Conservation (phyloP, 2,797 vertebrate genomes). For the Babyrousa celebensis region DNA sequence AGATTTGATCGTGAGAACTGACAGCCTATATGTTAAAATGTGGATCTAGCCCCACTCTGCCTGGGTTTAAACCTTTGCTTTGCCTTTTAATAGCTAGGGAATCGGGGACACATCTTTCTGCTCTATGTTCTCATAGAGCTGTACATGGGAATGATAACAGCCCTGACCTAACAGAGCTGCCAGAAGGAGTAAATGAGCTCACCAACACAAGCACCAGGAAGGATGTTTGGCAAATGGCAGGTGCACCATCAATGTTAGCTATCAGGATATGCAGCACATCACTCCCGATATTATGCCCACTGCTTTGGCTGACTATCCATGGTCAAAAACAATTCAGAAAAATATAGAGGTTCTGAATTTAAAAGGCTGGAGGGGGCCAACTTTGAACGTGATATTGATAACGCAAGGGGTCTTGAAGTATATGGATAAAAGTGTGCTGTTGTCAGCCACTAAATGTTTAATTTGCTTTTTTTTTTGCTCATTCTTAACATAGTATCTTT, state of each 20-base stretch:
- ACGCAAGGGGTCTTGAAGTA: background rate
- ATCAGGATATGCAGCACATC: background rate
- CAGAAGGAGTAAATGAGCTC: background rate
- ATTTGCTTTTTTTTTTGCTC: constrained; percentile 16
- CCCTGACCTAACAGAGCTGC: background rate
- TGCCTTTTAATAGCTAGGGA: background rate
- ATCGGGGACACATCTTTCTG: background rate
- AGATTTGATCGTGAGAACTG: background rate
- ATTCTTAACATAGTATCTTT: background rate
- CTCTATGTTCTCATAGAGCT: background rate
- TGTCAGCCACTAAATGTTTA: background rate
- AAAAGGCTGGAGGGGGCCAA: background rate
- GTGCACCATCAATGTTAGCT: background rate
- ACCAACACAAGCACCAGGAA: background rate
- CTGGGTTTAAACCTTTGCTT: background rate
- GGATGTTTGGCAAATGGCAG: background rate
- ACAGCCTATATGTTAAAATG: background rate
- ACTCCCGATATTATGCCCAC: background rate
- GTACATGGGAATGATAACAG: background rate
- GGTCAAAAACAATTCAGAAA: constrained; percentile 24
- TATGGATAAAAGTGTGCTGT: background rate
- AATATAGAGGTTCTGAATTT: background rate
- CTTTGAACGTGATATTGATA: constrained; percentile 19
- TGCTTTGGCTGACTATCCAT: background rate
- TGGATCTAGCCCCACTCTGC: background rate